Conservation (phyloP, 2,113 vertebrate genomes). For the Brienomyrus brachyistius region DNA sequence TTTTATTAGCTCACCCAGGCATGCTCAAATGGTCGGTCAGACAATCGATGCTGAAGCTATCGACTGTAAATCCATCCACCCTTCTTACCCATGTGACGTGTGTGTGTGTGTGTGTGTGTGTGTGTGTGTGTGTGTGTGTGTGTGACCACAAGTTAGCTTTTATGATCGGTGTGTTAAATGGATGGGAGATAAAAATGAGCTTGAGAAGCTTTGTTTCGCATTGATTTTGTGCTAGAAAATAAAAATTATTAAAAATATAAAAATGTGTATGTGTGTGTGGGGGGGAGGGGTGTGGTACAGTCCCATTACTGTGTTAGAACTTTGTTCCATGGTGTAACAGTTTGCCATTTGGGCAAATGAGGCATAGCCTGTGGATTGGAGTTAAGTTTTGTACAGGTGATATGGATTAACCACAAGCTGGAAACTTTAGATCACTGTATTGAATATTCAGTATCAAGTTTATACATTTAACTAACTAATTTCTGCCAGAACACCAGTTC, state of each 20-base stretch:
- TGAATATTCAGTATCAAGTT: not conserved
- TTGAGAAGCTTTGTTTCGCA: not conserved
- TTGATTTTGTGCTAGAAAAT: not conserved
- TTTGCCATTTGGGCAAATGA: not conserved
- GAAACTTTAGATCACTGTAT: not conserved
- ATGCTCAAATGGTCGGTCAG: not conserved
- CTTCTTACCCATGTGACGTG: not conserved
- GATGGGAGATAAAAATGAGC: not conserved
- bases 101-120: slow-evolving; percentile 1
- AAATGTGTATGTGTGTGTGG: not conserved
- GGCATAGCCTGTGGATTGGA: not conserved
- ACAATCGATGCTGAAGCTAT: not conserved
- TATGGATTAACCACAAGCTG: not conserved
- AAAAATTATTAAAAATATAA: not conserved
- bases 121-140: not conserved
- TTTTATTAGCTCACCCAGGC: not conserved
- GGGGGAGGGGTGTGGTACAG: not conserved
- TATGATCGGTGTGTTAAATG: not conserved
- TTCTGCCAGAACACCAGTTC: not conserved
- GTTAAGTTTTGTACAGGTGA: not conserved
- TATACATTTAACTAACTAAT: not conserved
- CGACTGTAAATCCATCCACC: not conserved
- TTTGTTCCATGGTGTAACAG: not conserved
- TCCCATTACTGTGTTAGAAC: not conserved
- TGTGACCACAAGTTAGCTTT: not conserved